Conservation (phyloP, 2,797 vertebrate genomes). For the Malacoraja senta region DNA sequence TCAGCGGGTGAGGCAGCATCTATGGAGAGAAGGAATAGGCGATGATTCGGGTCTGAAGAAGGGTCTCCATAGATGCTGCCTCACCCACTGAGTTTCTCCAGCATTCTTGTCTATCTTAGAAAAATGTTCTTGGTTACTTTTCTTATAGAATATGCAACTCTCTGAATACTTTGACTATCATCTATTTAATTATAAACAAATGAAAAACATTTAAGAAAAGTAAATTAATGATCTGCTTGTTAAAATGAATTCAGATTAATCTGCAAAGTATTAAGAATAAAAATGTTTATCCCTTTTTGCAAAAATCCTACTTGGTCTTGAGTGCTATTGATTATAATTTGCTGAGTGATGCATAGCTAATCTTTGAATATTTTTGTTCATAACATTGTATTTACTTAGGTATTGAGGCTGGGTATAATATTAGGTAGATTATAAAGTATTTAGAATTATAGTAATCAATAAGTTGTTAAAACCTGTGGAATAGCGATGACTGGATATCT, state of each 20-base stretch:
- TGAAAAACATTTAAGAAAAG: neutral
- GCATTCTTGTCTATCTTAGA: no score
- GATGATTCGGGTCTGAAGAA: no score
- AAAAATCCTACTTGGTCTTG: slow-evolving; percentile 18
- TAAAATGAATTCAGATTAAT: neutral
- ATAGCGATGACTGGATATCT: neutral
- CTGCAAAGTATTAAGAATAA: neutral
- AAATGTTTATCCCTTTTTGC: neutral
- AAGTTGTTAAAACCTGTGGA: neutral
- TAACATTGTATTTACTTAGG: neutral
- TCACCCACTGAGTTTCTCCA: no score
- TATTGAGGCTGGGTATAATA: neutral
- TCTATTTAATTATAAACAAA: neutral
- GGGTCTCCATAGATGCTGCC: no score
- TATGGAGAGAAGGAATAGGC: no score
- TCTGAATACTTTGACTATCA: neutral
- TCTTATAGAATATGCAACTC: no score
- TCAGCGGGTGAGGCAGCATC: no score
- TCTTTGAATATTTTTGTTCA: neutral
- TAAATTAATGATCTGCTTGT: neutral
- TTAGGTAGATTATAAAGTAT: neutral
- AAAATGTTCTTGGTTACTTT: no score
- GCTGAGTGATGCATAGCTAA: neutral
- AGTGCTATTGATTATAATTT: neutral
- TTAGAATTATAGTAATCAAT: slow-evolving; percentile 1